These are phyloP conservation scores for Cryptosula pallasiana DNA, from an alignment of 2,888 invertebrate species.

Conservation along the genomic window DNA sequence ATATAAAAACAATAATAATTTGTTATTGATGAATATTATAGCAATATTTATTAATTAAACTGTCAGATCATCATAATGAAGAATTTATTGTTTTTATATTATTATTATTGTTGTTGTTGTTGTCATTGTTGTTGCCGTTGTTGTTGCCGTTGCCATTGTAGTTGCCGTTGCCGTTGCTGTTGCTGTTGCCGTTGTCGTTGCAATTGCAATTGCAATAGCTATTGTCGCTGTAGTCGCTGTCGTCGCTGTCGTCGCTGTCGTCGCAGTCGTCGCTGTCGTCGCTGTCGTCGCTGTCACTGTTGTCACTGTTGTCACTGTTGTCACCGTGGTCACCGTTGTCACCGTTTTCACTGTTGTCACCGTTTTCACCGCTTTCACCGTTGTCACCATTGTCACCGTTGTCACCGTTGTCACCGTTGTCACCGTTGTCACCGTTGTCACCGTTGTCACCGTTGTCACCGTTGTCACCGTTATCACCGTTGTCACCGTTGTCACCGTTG, in stretches of 20 bases:
- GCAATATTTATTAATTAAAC: too few species aligned
- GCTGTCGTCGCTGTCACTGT: not conserved
- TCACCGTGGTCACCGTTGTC: not conserved
- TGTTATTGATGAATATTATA: too few species aligned
- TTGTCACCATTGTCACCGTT: not conserved
- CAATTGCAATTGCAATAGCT: not conserved
- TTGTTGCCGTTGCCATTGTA: not conserved
- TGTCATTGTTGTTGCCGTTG: not conserved
- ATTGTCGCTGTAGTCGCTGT: not conserved
- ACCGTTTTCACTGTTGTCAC: not conserved
- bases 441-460: too few species aligned
- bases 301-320: not conserved
- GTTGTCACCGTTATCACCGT: conserved; percentile 4
- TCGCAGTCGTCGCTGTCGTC: not conserved
- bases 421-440: too few species aligned
- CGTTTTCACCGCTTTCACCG: not conserved
- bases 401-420: not conserved
- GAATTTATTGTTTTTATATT: too few species aligned
- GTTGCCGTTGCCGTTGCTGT: not conserved
- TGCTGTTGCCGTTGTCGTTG: not conserved
- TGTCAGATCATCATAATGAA: too few species aligned
- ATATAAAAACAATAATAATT: too few species aligned
- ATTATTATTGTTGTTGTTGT: not conserved
- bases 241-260: not conserved
- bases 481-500: too few species aligned